Evolutionary conservation across 2,888 invertebrate species (phyloP).

Genomic region (Phaonia tiefii): DNA sequence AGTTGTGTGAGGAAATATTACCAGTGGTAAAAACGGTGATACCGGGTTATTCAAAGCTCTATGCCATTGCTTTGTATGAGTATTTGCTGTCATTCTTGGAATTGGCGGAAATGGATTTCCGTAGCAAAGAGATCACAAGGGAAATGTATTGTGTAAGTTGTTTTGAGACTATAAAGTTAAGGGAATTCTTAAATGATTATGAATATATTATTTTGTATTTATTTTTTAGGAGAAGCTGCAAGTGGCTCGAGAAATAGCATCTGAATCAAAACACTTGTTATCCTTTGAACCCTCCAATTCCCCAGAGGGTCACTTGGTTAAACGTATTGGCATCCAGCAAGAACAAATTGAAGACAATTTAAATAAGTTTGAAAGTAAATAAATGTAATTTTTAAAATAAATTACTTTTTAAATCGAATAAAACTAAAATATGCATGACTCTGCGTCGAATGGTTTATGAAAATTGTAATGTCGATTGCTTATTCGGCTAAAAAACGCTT

Average conservation of each 20-base stretch:
- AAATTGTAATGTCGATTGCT: too few species aligned
- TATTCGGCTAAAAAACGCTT: too few species aligned
- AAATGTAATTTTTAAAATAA: conserved; percentile 21
- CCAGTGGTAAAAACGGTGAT: conserved; percentile 85
- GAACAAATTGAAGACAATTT: conserved; percentile 74
- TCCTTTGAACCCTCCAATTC: conserved; percentile 87
- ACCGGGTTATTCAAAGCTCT: conserved; percentile 81
- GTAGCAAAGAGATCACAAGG: conserved; percentile 83
- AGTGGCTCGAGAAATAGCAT: conserved; percentile 83
- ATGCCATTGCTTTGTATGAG: conserved; percentile 89
- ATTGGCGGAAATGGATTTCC: conserved; percentile 84
- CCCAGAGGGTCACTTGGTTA: conserved; percentile 84
- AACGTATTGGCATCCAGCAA: conserved; percentile 74
- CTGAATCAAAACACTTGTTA: conserved; percentile 83
- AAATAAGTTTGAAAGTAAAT: conserved; percentile 45
- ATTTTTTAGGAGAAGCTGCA: conserved; percentile 81
- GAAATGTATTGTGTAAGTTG: conserved; percentile 81
- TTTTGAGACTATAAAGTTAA: not conserved
- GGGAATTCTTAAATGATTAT: not conserved
- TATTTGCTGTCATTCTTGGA: conserved; percentile 86
- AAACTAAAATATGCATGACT: too few species aligned
- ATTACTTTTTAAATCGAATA: too few species aligned
- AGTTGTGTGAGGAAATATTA: conserved; percentile 85
- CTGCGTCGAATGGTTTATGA: too few species aligned
- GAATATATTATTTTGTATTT: not conserved